phyloP scores from a whole-genome alignment of 2,113 vertebrate genomes.

The Sciurus niger region DNA sequence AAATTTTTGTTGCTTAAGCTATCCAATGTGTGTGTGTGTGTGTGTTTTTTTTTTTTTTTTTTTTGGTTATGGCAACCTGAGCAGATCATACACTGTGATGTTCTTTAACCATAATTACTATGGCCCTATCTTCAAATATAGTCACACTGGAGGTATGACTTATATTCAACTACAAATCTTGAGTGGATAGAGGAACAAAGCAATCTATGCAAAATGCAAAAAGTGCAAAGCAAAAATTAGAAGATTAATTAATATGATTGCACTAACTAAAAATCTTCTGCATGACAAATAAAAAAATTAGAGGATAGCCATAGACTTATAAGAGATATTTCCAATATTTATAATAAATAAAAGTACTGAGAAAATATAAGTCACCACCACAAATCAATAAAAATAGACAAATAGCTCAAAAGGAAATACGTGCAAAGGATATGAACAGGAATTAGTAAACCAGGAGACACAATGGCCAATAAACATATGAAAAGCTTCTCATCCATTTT shows the following conservation, averaged over 20 bases:
- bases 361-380: neutral
- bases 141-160: neutral
- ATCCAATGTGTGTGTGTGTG: neutral
- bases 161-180: neutral
- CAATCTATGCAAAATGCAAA: neutral
- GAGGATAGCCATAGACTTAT: neutral
- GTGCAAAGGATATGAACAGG: neutral
- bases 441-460: slow-evolving; percentile 59
- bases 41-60: no score
- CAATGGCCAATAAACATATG: slow-evolving; percentile 64
- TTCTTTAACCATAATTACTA: neutral
- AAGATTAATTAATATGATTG: neutral
- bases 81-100: neutral
- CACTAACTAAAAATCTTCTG: neutral
- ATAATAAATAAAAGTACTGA: slow-evolving; percentile 33
- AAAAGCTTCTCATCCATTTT: slow-evolving; percentile 62
- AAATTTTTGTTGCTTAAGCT: neutral
- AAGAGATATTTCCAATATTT: neutral
- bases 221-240: slow-evolving; percentile 7
- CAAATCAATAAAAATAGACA: slow-evolving; percentile 17
- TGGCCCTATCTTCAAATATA: neutral
- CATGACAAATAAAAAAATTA: slow-evolving; percentile 2
- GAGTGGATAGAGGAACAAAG: neutral
- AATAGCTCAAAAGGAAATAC: slow-evolving; percentile 43
- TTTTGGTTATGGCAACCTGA: neutral